Percentiles rank a stretch among this genome's conserved stretches.
Evolutionary conservation across 2,797 vertebrate species (phyloP).

Genomic region (Phataginus tetradactyla): DNA sequence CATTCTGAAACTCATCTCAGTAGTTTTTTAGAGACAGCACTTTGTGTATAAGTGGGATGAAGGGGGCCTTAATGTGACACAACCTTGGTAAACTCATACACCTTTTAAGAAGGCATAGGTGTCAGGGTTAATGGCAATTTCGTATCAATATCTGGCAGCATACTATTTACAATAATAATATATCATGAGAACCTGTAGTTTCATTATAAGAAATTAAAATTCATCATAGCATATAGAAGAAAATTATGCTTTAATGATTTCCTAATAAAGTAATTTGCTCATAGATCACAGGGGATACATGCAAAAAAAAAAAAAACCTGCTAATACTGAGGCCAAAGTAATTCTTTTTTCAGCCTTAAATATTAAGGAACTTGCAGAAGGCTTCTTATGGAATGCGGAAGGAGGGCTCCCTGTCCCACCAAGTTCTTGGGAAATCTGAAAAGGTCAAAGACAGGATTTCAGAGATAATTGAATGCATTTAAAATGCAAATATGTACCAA

Average conservation of each 20-base stretch:
- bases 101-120: background rate
- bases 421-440: slow-evolving; percentile 76
- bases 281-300: slow-evolving; percentile 85
- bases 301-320: slow-evolving; percentile 69
- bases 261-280: slow-evolving; percentile 89
- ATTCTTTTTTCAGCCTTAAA: slow-evolving; percentile 88
- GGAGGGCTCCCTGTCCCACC: slow-evolving; percentile 71
- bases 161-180: slow-evolving; percentile 75
- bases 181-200: slow-evolving; percentile 77
- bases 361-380: slow-evolving; percentile 81
- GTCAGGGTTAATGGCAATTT: slow-evolving; percentile 69
- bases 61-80: background rate
- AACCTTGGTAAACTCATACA: background rate
- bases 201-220: slow-evolving; percentile 86
- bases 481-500: slow-evolving; percentile 81
- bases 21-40: slow-evolving; percentile 12
- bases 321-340: slow-evolving; percentile 83
- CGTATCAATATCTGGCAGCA: slow-evolving; percentile 60
- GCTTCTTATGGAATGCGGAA: slow-evolving; percentile 74
- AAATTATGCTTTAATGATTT: slow-evolving; percentile 88
- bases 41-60: background rate
- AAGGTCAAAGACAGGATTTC: slow-evolving; percentile 75
- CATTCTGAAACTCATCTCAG: background rate
- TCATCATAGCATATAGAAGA: slow-evolving; percentile 83
- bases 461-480: slow-evolving; percentile 81